Evolutionary conservation across 2,888 invertebrate genomes (phyloP).

Genomic region (Drosophila prostipennis): DNA sequence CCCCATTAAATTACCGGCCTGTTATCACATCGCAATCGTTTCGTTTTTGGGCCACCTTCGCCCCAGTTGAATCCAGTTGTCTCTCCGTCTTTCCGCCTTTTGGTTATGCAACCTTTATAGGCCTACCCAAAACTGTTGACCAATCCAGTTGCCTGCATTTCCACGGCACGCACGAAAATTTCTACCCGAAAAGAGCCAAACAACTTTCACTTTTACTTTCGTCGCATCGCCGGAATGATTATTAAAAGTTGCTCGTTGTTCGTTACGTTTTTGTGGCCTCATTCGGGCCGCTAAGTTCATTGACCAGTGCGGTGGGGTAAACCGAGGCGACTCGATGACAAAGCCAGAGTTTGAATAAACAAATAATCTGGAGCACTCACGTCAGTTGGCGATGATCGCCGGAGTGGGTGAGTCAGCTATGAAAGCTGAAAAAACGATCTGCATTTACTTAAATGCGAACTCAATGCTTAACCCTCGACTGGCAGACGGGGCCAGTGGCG

Average conservation of each 20-base stretch:
- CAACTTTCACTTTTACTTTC: conserved; percentile 82
- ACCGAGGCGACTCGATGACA: conserved; percentile 52
- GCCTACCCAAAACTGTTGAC: conserved; percentile 42
- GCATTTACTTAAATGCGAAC: conserved; percentile 1
- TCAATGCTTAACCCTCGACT: conserved; percentile 20
- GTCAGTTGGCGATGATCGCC: neutral
- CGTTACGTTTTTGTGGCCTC: conserved; percentile 57
- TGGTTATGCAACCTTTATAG: conserved; percentile 46
- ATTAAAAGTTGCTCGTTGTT: conserved; percentile 36
- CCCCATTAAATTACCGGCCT: neutral
- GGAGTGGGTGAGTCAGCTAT: conserved; percentile 18
- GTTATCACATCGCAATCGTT: conserved; percentile 18
- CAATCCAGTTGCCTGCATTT: conserved; percentile 45
- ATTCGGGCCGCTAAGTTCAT: conserved; percentile 63
- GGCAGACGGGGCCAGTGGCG: conserved; percentile 50
- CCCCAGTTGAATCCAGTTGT: conserved; percentile 20
- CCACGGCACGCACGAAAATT: conserved; percentile 58
- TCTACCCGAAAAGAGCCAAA: conserved; percentile 52
- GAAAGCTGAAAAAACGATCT: neutral
- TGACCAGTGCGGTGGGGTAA: conserved; percentile 54
- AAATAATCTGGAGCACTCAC: conserved; percentile 23
- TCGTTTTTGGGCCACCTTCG: conserved; percentile 32
- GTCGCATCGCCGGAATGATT: conserved; percentile 47
- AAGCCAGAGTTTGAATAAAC: conserved; percentile 38
- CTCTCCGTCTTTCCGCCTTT: neutral